These are phyloP conservation scores for Brachionus angularis DNA, from an alignment of 1,140 invertebrate species.

Conservation along the genomic window DNA sequence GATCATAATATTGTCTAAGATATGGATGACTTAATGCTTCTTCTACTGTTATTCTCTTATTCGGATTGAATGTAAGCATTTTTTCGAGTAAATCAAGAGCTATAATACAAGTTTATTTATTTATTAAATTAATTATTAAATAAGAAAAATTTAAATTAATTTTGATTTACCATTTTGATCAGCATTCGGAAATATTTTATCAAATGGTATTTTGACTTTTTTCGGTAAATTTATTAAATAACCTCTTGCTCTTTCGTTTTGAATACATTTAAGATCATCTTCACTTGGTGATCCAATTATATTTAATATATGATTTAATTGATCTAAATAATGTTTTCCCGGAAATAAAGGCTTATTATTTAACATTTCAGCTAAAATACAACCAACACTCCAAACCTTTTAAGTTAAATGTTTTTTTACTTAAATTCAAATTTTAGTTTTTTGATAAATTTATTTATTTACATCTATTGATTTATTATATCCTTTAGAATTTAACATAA, in stretches of 20 bases:
- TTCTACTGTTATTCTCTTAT: conserved; percentile 92
- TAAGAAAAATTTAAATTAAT: background rate
- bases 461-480: conserved; percentile 78
- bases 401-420: no score
- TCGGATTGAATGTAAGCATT: conserved; percentile 98
- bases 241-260: conserved; percentile 62
- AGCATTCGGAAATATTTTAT: conserved; percentile 82
- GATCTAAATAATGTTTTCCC: conserved; percentile 81
- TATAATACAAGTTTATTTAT: conserved; percentile 60
- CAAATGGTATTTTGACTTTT: conserved; percentile 71
- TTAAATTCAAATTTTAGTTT: no score
- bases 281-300: conserved; percentile 83
- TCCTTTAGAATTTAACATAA: conserved; percentile 99
- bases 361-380: conserved; percentile 97
- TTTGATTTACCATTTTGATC: conserved; percentile 68
- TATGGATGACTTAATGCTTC: conserved; percentile 96
- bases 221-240: conserved; percentile 88
- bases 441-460: no score
- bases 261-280: conserved; percentile 38
- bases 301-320: conserved; percentile 94
- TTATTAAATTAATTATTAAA: background rate
- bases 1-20: conserved; percentile 86
- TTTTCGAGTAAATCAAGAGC: conserved; percentile 91
- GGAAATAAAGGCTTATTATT: conserved; percentile 96
- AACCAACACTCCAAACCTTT: conserved; percentile 98